A percentile compares a stretch with the other conserved stretches of the same genome.
phyloP scores from a whole-genome alignment of 2,113 vertebrate species.

The Lycocorax pyrrhopterus region DNA sequence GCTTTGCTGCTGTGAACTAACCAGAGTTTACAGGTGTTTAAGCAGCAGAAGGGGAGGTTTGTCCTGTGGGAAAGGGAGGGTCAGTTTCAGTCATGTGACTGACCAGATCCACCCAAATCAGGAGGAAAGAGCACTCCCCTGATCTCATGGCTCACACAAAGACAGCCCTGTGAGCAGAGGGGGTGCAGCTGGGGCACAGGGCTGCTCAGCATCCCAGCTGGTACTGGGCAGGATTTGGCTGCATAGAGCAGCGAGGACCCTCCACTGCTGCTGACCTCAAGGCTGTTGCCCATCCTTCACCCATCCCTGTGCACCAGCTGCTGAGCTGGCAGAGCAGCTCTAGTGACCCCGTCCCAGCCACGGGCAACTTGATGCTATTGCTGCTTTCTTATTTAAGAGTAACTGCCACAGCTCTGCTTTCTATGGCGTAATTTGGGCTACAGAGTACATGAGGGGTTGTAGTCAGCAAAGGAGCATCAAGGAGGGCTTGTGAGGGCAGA shows the following conservation, averaged over 20 bases:
- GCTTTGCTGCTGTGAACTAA: neutral
- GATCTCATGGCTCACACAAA: neutral
- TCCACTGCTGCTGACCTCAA: neutral
- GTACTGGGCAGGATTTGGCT: accelerated
- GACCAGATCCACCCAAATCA: neutral
- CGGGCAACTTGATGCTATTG: neutral
- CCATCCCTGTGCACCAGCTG: neutral
- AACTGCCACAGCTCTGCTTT: neutral
- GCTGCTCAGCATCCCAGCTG: neutral
- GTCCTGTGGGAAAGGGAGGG: neutral
- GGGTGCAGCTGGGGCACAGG: neutral
- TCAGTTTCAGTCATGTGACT: neutral
- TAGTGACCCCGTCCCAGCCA: neutral
- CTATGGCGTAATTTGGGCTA: accelerated
- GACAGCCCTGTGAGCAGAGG: neutral
- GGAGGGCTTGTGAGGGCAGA: neutral
- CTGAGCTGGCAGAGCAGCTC: neutral
- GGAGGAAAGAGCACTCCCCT: neutral
- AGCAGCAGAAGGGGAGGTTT: neutral
- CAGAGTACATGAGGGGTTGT: neutral
- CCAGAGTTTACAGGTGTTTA: neutral
- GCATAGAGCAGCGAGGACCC: neutral
- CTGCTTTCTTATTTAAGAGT: neutral
- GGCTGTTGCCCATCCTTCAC: neutral
- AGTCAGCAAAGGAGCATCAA: neutral